phyloP scores from a whole-genome alignment of 1,140 invertebrate genomes.

The Drosophila nasuta region DNA sequence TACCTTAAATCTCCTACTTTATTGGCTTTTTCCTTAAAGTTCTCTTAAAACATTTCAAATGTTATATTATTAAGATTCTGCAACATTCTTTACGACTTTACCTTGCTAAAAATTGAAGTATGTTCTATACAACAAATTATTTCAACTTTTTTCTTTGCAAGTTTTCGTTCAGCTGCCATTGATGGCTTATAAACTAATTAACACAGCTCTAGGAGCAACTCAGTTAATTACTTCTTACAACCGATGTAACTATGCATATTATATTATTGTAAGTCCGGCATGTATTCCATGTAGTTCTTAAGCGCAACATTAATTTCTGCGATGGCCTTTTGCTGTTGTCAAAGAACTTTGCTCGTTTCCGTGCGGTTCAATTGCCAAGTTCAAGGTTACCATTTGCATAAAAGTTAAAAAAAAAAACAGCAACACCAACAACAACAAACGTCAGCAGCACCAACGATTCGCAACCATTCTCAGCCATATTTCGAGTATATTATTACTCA shows the following conservation, averaged over 20 bases:
- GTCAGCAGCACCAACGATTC: neutral
- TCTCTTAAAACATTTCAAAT: no score
- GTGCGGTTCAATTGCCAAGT: constrained; percentile 49
- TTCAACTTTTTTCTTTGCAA: no score
- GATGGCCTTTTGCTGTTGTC: constrained; percentile 13
- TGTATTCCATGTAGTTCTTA: constrained; percentile 10
- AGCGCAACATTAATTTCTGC: constrained; percentile 1
- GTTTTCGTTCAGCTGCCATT: no score
- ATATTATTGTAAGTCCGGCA: neutral
- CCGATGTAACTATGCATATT: neutral
- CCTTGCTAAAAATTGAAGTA: no score
- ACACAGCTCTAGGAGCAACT: no score
- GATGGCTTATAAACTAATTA: no score
- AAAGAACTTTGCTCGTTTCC: constrained; percentile 48
- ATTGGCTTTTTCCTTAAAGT: no score
- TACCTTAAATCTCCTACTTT: no score
- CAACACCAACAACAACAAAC: neutral
- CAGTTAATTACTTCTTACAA: neutral
- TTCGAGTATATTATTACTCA: constrained; percentile 62
- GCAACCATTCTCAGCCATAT: constrained; percentile 33
- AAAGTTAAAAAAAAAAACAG: constrained; percentile 20
- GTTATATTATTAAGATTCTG: no score
- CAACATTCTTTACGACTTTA: no score
- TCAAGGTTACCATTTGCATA: constrained; percentile 52
- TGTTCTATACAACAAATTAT: no score